Percentiles rank a stretch among this genome's conserved stretches.
Evolutionary conservation across 2,888 invertebrate genomes (phyloP).

Genomic region (Protophormia terraenovae): DNA sequence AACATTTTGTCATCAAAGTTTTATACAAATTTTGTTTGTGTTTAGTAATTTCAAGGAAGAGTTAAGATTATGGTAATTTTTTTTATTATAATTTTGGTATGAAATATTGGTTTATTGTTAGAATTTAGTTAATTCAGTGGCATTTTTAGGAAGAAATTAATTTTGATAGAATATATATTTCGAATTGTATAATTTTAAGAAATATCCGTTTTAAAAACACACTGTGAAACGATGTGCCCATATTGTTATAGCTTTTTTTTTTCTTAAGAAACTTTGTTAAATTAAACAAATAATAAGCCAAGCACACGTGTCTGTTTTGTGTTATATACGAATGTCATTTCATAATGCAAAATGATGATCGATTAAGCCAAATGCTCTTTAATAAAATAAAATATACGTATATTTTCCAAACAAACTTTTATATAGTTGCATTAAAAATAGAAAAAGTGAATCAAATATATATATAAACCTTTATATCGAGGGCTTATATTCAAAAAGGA

Average conservation of each 20-base stretch:
- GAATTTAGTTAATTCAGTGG: neutral
- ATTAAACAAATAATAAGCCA: neutral
- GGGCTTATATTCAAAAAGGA: too few relatives aligned
- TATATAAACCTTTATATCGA: too few relatives aligned
- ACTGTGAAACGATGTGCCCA: neutral
- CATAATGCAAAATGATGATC: neutral
- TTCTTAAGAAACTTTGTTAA: neutral
- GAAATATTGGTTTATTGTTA: neutral
- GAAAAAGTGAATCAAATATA: too few relatives aligned
- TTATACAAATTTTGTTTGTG: neutral
- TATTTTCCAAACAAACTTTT: neutral
- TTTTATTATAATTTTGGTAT: too few relatives aligned
- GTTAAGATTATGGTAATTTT: too few relatives aligned
- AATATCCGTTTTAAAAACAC: neutral
- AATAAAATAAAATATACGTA: neutral
- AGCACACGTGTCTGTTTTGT: neutral
- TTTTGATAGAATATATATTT: neutral
- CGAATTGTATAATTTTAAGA: neutral
- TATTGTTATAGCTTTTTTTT: neutral
- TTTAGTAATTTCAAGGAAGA: neutral
- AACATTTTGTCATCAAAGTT: neutral
- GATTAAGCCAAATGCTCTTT: neutral
- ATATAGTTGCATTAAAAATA: neutral
- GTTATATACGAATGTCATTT: neutral
- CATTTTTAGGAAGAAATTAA: neutral